Base-by-base conservation (phyloP, 2,888 invertebrate genomes). In the Drosophila macrothrix region DNA sequence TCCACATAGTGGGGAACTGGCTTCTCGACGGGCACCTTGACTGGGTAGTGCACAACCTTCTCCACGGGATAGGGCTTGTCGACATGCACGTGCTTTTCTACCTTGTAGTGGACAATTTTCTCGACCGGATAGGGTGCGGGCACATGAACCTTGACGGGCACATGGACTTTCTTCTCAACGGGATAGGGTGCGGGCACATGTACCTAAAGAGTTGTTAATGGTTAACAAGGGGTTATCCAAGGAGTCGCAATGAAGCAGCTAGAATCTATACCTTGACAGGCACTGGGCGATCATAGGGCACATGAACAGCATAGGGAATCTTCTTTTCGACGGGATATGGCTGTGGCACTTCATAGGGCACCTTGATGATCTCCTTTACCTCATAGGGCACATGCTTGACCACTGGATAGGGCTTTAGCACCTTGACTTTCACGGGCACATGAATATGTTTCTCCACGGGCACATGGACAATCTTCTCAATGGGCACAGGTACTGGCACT, bases 321-420 rank as follows among this genome's bases (percentile, higher is more conserved):
- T 95, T 95, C 94, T 96, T 96, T 92, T 96, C 96, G 82, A 96
- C 96, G 90, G 96, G 96, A 94, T 96, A 96, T 84, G 96, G 96
- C 84, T 95, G 95, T 83, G 96, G 96, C 73, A 96, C 95, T 90
- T 96, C 96, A 73, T 96, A 96, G 80, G 96, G 96, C 69, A 97
- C 96, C 92, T 96, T 96, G 60, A 97, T 95, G 94, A 95, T 95
- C 93, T 96, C 96, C 94, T 96, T 96, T 79, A 96, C 96, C 62
- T 96, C 96, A 90, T 95, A 95, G 52, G 96, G 96, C 81, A 95
- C 94, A 92, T 95, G 94, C 93, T 95, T 95, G 93, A 95, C 94
- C 78, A 97, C 96, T 86, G 96, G 96, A 94, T 96, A 96, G 73
- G 96, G 96, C 88, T 95, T 95, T 33, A 96, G 96, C 55, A 96